Conservation (phyloP, 2,113 vertebrate genomes). For the Naja naja region DNA sequence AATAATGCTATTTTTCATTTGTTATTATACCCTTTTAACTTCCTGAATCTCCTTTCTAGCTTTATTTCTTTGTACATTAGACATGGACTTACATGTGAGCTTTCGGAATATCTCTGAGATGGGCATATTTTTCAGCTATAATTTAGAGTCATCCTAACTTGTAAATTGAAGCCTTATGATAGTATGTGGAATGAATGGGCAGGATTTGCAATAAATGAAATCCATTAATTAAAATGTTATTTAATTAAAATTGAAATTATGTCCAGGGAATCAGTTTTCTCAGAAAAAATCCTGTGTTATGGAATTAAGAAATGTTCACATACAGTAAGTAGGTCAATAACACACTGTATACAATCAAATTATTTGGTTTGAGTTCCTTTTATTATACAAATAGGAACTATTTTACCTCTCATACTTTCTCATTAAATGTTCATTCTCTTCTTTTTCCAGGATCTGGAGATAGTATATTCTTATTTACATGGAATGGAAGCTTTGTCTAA, state of each 20-base stretch:
- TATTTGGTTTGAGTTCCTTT: not conserved
- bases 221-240: not conserved
- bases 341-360: not conserved
- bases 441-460: constrained; percentile 89
- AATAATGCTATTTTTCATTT: not conserved
- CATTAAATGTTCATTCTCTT: constrained; percentile 46
- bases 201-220: not conserved
- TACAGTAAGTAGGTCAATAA: not conserved
- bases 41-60: not conserved
- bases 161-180: not conserved
- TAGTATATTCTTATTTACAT: constrained; percentile 96
- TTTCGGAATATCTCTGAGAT: not conserved
- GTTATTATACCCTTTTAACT: not conserved
- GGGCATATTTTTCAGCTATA: not conserved
- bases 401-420: not conserved
- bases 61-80: not conserved
- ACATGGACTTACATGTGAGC: not conserved
- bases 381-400: not conserved
- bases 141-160: not conserved
- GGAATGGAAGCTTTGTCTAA: constrained; percentile 98
- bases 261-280: not conserved
- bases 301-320: not conserved
- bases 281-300: not conserved
- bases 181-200: not conserved
- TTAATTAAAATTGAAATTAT: not conserved